Conservation (phyloP, 2,113 vertebrate species). For the Vanacampus margaritifer region DNA sequence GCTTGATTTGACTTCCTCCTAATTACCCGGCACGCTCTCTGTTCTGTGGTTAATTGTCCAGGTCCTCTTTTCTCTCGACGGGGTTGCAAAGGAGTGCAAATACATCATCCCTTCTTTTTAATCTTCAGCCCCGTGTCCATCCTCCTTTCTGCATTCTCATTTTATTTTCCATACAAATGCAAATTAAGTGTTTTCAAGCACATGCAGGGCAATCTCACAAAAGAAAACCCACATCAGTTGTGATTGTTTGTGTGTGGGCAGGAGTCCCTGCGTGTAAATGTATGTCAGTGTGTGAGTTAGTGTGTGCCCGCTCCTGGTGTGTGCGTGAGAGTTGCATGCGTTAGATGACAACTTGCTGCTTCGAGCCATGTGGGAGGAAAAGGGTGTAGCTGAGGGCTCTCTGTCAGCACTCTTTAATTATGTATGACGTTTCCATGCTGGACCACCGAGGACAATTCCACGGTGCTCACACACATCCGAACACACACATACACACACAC, state of each 20-base stretch:
- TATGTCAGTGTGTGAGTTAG: slow-evolving; percentile 37
- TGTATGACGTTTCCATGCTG: slow-evolving; percentile 63
- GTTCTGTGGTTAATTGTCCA: slow-evolving; percentile 74
- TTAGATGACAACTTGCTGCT: slow-evolving; percentile 34
- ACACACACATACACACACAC: slow-evolving; percentile 18
- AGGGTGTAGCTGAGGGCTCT: slow-evolving; percentile 16
- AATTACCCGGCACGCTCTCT: slow-evolving; percentile 74
- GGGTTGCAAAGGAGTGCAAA: slow-evolving; percentile 56
- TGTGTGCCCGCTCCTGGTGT: slow-evolving; percentile 11
- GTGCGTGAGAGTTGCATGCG: slow-evolving; percentile 18
- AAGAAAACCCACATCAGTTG: slow-evolving; percentile 39
- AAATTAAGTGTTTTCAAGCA: slow-evolving; percentile 51
- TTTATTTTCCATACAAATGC: slow-evolving; percentile 23
- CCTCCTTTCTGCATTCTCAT: slow-evolving; percentile 22
- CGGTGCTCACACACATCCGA: slow-evolving; percentile 44
- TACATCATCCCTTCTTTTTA: slow-evolving; percentile 21
- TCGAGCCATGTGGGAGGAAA: slow-evolving; percentile 22
- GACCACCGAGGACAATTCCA: slow-evolving; percentile 61
- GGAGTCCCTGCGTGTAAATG: slow-evolving; percentile 29
- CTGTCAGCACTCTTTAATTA: slow-evolving; percentile 71
- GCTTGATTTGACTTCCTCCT: slow-evolving; percentile 69
- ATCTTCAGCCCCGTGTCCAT: slow-evolving; percentile 19
- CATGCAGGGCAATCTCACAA: slow-evolving; percentile 26
- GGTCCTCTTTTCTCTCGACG: slow-evolving; percentile 61
- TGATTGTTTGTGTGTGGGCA: slow-evolving; percentile 30